Evolutionary conservation across 2,797 vertebrate genomes (phyloP).

Genomic region (Scolopax rusticola): DNA sequence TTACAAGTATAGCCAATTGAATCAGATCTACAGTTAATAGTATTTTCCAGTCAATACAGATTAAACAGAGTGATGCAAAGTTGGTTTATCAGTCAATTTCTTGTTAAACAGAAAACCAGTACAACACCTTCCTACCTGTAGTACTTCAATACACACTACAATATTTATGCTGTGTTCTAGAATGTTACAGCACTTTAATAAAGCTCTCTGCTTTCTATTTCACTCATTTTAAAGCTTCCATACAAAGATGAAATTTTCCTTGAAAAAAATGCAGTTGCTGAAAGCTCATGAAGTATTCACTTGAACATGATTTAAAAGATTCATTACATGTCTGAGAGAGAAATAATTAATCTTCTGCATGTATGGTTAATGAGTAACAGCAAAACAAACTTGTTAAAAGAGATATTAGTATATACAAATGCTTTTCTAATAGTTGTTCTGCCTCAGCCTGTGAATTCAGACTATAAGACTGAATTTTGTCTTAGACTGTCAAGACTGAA

Average conservation of each 20-base stretch:
- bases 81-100: background rate
- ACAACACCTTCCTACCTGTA: background rate
- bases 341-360: background rate
- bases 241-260: background rate
- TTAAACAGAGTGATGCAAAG: background rate
- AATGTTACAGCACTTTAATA: background rate
- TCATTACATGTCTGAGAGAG: background rate
- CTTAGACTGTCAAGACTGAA: background rate
- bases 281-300: slow-evolving; percentile 6
- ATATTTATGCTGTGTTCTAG: background rate
- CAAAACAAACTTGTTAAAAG: background rate
- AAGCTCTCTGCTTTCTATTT: background rate
- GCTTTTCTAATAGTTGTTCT: background rate
- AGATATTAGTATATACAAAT: background rate
- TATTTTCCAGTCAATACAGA: background rate
- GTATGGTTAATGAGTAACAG: background rate
- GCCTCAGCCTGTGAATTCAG: background rate
- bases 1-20: background rate
- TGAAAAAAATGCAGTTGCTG: background rate
- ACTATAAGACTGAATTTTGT: background rate
- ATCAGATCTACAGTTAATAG: background rate
- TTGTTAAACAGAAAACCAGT: background rate
- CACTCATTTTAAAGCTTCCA: background rate
- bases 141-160: background rate
- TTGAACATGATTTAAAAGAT: background rate